Percentiles rank a stretch among this genome's conserved stretches.
These are phyloP conservation scores for Enteromius thamalakanensis DNA, from an alignment of 2,797 vertebrate species.

Conservation along the genomic window DNA sequence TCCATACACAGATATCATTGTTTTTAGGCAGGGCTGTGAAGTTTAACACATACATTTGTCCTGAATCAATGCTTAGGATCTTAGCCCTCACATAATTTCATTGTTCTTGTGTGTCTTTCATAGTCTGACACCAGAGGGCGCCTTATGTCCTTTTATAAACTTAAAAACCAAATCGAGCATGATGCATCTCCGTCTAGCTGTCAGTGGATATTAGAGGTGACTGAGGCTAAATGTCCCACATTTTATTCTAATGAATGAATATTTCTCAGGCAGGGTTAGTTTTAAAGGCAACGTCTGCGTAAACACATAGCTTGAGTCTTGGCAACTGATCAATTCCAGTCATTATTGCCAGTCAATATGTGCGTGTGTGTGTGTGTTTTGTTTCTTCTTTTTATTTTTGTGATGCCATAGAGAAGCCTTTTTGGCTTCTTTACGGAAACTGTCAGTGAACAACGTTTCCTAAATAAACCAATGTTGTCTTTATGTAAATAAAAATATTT, in stretches of 20 bases:
- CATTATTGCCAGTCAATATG: background rate
- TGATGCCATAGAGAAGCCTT: background rate
- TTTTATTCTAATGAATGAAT: background rate
- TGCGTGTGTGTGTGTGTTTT: background rate
- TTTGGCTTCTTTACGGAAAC: background rate
- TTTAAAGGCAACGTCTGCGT: background rate
- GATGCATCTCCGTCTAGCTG: background rate
- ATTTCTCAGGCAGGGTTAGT: background rate
- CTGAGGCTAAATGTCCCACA: background rate
- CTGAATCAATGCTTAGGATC: background rate
- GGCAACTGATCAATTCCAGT: background rate
- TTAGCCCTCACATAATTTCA: background rate
- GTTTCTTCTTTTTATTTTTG: background rate
- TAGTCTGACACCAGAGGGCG: slow-evolving; percentile 55
- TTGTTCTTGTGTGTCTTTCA: background rate
- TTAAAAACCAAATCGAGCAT: background rate
- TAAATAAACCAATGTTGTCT: background rate
- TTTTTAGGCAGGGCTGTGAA: background rate
- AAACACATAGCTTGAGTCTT: background rate
- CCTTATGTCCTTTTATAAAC: slow-evolving; percentile 34
- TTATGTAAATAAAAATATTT: background rate
- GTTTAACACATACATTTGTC: background rate
- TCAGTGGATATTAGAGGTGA: background rate
- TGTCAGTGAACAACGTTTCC: background rate
- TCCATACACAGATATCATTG: background rate